These are phyloP conservation scores for Emydoidea blandingii DNA, from an alignment of 2,797 vertebrate genomes.

Conservation along the genomic window DNA sequence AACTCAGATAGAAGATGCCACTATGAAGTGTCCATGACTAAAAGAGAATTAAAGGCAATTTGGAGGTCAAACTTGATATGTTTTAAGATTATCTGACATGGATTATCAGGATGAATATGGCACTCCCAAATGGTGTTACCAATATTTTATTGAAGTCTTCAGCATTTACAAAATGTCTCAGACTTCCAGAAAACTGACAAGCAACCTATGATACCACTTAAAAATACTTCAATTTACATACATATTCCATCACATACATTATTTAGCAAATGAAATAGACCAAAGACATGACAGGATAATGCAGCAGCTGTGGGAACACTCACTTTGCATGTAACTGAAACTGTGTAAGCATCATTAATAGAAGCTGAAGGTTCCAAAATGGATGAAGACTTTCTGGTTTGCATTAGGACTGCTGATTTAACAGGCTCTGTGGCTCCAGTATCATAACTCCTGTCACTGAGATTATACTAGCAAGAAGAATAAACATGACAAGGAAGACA, in stretches of 20 bases:
- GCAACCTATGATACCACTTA: no score
- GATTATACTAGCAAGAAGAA: constrained; percentile 29
- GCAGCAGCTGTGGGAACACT: not conserved
- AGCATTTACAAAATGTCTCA: not conserved
- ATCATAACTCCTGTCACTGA: constrained; percentile 33
- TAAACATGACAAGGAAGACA: constrained; percentile 20
- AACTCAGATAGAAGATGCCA: not conserved
- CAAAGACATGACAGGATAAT: not conserved
- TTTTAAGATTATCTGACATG: not conserved
- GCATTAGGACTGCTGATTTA: constrained; percentile 34
- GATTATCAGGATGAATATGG: not conserved
- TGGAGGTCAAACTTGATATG: rapidly evolving
- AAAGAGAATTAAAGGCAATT: not conserved
- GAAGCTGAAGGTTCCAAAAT: not conserved
- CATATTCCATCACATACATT: not conserved
- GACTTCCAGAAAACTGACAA: not conserved
- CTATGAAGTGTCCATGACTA: not conserved
- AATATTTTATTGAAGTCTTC: not conserved
- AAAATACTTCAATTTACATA: rapidly evolving
- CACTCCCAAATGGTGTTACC: not conserved
- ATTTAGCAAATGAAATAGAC: not conserved
- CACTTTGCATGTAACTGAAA: not conserved
- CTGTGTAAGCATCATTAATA: not conserved
- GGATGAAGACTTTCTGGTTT: not conserved
- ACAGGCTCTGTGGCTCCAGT: not conserved